phyloP scores from a whole-genome alignment of 1,140 invertebrate genomes.

The Drosophila tsacasi region DNA sequence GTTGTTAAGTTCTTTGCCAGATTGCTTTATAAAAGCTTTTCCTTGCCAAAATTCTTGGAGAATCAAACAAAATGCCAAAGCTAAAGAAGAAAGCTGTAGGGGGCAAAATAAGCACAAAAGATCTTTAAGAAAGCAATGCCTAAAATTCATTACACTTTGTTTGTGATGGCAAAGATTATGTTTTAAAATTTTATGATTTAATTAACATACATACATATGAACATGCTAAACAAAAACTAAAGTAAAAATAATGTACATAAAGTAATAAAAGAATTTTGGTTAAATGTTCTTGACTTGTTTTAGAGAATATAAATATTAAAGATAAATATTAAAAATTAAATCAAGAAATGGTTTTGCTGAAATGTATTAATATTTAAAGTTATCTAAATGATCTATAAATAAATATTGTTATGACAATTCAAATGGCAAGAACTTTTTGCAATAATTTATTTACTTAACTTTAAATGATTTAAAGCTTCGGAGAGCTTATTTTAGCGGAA shows the following conservation, averaged over 20 bases:
- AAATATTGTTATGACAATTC: neutral
- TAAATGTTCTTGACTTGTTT: neutral
- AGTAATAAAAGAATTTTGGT: neutral
- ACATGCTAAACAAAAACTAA: too few species aligned
- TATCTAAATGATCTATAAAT: neutral
- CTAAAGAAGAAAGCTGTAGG: neutral
- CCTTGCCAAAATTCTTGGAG: neutral
- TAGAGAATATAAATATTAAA: neutral
- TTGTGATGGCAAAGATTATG: neutral
- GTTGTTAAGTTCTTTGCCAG: neutral
- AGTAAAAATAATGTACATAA: neutral
- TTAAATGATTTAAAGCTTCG: neutral
- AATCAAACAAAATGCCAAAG: neutral
- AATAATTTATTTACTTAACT: neutral
- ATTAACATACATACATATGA: neutral
- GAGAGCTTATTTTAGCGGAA: neutral
- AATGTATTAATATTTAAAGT: neutral
- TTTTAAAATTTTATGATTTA: neutral
- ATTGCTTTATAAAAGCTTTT: conserved; percentile 13
- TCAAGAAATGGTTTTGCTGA: neutral
- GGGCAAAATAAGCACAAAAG: neutral
- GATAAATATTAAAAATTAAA: neutral
- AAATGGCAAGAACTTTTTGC: neutral
- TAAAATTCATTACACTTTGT: neutral
- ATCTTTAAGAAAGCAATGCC: neutral